phyloP scores from a whole-genome alignment of 1,140 invertebrate species.

The Colletes latitarsis region DNA sequence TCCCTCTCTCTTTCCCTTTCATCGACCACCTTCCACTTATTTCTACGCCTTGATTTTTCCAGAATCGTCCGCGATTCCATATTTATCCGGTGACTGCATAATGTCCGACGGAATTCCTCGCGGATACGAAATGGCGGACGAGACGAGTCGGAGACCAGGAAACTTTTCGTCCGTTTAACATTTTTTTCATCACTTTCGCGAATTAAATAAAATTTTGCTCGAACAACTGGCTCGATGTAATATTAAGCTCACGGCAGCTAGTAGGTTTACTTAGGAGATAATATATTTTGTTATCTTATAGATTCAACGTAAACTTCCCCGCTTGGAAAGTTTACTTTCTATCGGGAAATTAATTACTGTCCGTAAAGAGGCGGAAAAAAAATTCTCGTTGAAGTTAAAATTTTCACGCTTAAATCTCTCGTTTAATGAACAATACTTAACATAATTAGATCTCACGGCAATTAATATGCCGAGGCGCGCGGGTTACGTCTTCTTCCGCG shows the following conservation, averaged over 20 bases:
- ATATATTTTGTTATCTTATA: no score
- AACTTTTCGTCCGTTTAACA: neutral
- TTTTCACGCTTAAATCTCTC: slow-evolving; percentile 6
- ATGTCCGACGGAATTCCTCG: neutral
- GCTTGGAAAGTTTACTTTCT: neutral
- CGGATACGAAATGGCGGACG: no score
- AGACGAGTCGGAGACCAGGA: neutral
- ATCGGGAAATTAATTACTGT: slow-evolving; percentile 6
- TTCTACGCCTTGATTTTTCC: neutral
- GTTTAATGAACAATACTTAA: slow-evolving; percentile 15
- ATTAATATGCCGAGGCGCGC: neutral
- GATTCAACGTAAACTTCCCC: neutral
- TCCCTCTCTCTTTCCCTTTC: neutral
- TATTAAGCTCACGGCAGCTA: no score
- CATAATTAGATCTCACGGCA: slow-evolving; percentile 13
- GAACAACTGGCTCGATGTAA: no score
- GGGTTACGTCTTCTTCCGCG: neutral
- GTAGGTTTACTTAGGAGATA: no score
- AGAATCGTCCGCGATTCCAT: slow-evolving; percentile 9
- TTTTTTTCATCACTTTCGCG: no score
- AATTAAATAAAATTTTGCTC: no score
- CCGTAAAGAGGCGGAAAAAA: no score
- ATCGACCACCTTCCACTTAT: neutral
- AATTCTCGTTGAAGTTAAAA: neutral
- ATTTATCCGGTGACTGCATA: neutral